Evolutionary conservation across 2,888 invertebrate genomes (phyloP).

Genomic region (Maniola hyperantus): DNA sequence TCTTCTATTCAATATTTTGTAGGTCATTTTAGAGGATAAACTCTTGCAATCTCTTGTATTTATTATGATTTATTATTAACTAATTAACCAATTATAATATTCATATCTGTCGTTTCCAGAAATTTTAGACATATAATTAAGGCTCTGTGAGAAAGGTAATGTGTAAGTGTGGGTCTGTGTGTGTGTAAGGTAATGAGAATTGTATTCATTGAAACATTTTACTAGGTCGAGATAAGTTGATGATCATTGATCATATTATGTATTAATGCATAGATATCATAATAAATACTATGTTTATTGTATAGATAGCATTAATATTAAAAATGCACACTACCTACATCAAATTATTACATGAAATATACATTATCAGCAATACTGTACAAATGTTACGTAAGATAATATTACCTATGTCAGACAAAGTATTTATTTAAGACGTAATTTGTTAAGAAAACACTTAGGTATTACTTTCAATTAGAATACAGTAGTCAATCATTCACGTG

Average conservation of each 20-base stretch:
- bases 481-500: conserved; percentile 16
- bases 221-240: too few relatives aligned
- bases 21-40: too few relatives aligned
- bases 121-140: not conserved
- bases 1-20: too few relatives aligned
- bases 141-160: too few relatives aligned
- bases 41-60: too few relatives aligned
- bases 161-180: too few relatives aligned
- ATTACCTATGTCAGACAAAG: not conserved
- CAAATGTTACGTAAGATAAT: not conserved
- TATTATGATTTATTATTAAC: not conserved
- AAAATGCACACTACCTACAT: not conserved
- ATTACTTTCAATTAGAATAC: conserved; percentile 12
- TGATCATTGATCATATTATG: too few relatives aligned
- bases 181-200: too few relatives aligned
- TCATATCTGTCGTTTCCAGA: not conserved
- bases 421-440: conserved; percentile 10
- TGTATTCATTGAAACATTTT: too few relatives aligned
- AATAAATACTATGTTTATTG: not conserved
- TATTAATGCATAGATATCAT: too few relatives aligned
- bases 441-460: conserved; percentile 19
- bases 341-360: not conserved
- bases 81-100: not conserved
- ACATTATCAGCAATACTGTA: not conserved
- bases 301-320: not conserved